Percentiles rank a stretch among this genome's conserved stretches.
Conservation (phyloP, 1,140 invertebrate genomes). For the Megalonaias nervosa region DNA sequence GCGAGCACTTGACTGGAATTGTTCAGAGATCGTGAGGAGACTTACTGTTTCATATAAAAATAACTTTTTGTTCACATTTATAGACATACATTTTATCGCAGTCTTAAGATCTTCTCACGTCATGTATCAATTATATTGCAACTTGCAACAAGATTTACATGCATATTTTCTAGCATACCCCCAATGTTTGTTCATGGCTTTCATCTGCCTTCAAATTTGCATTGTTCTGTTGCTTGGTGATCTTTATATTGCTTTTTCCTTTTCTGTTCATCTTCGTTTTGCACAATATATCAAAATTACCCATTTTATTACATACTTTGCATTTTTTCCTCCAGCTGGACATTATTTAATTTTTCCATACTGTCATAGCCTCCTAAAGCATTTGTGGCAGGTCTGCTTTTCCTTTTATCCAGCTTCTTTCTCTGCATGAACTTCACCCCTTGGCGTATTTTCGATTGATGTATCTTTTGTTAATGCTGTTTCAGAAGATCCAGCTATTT, state of each 20-base stretch:
- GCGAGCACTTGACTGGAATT: slow-evolving; percentile 10
- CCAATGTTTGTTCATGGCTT: slow-evolving; percentile 1
- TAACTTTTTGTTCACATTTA: neutral
- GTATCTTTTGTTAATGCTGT: neutral
- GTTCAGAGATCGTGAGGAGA: slow-evolving; percentile 22
- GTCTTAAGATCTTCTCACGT: slow-evolving; percentile 9
- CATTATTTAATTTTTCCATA: slow-evolving; percentile 3
- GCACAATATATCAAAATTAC: slow-evolving; percentile 30
- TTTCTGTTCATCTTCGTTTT: neutral
- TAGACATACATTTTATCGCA: slow-evolving; percentile 9
- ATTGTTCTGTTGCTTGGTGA: neutral
- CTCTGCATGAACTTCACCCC: neutral
- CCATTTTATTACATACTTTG: slow-evolving; percentile 19
- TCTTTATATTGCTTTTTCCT: neutral
- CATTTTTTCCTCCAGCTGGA: slow-evolving; percentile 9
- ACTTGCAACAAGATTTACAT: slow-evolving; percentile 23
- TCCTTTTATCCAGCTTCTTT: neutral
- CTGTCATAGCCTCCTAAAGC: slow-evolving; percentile 17
- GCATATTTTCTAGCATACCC: neutral
- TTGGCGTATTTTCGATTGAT: neutral
- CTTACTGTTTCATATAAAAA: slow-evolving; percentile 25
- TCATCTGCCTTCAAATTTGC: neutral
- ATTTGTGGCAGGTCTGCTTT: slow-evolving; percentile 1
- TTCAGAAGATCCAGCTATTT: slow-evolving; percentile 6
- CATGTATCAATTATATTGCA: slow-evolving; percentile 14